Evolutionary conservation across 2,797 vertebrate genomes (phyloP), one percentile per base, ranked within the genome.

Genomic region (Aplochiton taeniatus): DNA sequence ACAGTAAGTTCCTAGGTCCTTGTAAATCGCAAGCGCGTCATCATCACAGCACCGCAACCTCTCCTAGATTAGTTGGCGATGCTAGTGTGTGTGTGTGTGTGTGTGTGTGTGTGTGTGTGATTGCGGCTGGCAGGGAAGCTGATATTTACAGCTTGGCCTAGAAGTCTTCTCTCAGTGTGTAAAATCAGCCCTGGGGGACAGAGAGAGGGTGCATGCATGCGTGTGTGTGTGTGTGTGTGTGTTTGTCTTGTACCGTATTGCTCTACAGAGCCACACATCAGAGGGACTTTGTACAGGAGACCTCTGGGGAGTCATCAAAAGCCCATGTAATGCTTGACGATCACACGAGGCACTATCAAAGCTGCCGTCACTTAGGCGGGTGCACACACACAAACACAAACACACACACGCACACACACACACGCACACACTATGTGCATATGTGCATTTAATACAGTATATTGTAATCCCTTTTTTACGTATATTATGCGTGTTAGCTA

Each of bases 41-140:
- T 44, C 62, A 65, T 72, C 75, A 77, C 74, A 75, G 71, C 75
- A 48, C 59, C 50, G 73, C 73, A 79, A 65, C 75, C 74, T 78
- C 70, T 71, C 50, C 58, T 58, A 75, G 69, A 69, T 69, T 55
- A 31, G 31, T 31, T 31, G 31, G 31, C 68, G 49, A 69, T 49
- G 66, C 75, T 83, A 71, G 81, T 75, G 74, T 69, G 31, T 13
- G 9, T 10, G 51, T 18, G 50, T 54, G 52, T 19, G 18, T 17
- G 20, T 19, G 20, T 53, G 20, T 17, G 7, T 53, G 52, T 17
- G 11, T 20, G 11, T 20, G 19, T 54, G 4, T 54, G 4, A 8
- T 7, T 13, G 45, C 1, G 9, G 45, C 41, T 46, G 9, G 1
- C 43, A 45, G 54, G 0, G 50, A 17, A 45, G 19, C 59, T n/a